Evolutionary conservation across 1,140 invertebrate species (phyloP).

Genomic region (Drosophila albomicans): DNA sequence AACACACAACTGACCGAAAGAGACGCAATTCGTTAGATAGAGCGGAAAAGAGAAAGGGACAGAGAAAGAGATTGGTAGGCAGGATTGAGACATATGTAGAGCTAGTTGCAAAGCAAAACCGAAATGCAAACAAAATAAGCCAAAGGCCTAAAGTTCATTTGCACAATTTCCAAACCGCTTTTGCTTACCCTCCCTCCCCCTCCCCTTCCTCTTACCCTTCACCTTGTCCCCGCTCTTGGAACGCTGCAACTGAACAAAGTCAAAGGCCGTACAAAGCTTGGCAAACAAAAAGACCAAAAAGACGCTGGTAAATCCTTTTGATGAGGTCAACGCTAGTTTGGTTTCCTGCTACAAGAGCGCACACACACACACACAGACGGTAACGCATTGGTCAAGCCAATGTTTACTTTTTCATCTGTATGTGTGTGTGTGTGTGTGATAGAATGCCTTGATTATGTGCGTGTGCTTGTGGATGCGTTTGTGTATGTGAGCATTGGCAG

Average conservation of each 20-base stretch:
- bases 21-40: background rate
- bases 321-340: slow-evolving; percentile 79
- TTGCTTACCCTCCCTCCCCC: background rate
- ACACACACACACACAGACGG: slow-evolving; percentile 15
- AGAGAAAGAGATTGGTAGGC: background rate
- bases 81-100: slow-evolving; percentile 22
- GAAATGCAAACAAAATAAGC: slow-evolving; percentile 80
- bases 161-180: slow-evolving; percentile 72
- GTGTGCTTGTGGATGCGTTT: slow-evolving; percentile 5
- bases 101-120: slow-evolving; percentile 55
- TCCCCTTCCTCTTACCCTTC: slow-evolving; percentile 8
- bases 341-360: slow-evolving; percentile 54
- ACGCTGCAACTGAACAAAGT: slow-evolving; percentile 51
- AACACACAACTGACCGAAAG: slow-evolving; percentile 4
- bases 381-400: slow-evolving; percentile 37
- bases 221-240: background rate
- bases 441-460: slow-evolving; percentile 38
- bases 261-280: slow-evolving; percentile 71
- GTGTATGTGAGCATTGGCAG: slow-evolving; percentile 61
- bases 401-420: slow-evolving; percentile 33
- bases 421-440: slow-evolving; percentile 29
- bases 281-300: slow-evolving; percentile 83
- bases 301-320: slow-evolving; percentile 82
- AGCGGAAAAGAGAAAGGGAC: background rate
- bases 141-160: slow-evolving; percentile 84